Evolutionary conservation across 1,140 invertebrate species (phyloP), one percentile per base, ranked within the genome.

Genomic region (Calycopis cecrops): DNA sequence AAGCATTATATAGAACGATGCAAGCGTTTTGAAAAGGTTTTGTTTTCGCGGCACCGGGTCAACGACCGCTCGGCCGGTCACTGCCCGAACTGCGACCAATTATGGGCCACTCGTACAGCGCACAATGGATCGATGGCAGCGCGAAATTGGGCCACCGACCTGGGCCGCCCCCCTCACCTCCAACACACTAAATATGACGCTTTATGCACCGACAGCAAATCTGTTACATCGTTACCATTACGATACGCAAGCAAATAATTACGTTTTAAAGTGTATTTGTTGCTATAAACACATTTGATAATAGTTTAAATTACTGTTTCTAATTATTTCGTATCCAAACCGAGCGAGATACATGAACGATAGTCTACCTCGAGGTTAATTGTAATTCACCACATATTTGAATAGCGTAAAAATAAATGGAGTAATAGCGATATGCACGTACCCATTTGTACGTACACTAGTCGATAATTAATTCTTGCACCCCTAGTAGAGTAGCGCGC

Each of bases 51-150:
- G 71, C 57, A 57, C 66, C 65, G 64, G 83, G 77, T 79, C 80
- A 68, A 67, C 65, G 84, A 77, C 83, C 82, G 73, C 61, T 58
- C 71, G 77, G 74, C 61, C 81, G 77, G 80, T 84, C 81, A 82
- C 63, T 83, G 81, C 76, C 76, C 82, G 78, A 73, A 70, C 78
- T 77, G 78, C 74, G 79, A 79, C 85, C 81, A 87, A 87, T 87
- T 87, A 87, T 83, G 81, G 81, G 81, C 79, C 81, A 85, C 84
- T 87, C 84, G 84, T 71, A 82, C 80, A 82, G 71, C 76, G 80
- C 78, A 87, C 84, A 87, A 87, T 87, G 81, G 84, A 87, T 87
- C 84, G 84, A 87, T 87, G 81, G 84, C 79, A 76, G 67, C 73
- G 71, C 76, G 68, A 79, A 86, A 85, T 87, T 83, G 77, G 83